Base-by-base conservation (phyloP, 2,113 vertebrate species). In the Caloenas nicobarica region DNA sequence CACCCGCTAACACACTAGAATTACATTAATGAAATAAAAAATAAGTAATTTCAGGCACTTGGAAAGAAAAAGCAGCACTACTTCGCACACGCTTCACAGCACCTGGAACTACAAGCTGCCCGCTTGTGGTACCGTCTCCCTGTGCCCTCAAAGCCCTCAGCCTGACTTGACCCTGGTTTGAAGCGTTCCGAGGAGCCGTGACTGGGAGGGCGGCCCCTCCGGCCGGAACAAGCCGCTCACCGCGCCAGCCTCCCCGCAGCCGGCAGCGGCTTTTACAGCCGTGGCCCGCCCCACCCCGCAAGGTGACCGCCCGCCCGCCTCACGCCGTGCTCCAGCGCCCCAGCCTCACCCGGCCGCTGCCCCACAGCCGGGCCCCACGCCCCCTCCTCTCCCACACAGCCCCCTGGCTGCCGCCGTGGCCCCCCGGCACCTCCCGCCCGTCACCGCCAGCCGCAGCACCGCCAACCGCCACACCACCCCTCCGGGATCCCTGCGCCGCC, bases 21-120 rank as follows among this genome's bases (percentile, higher is more conserved):
- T 15, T 16, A 25, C 17, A 1, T 13, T 22, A 13, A 61, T 33
- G 5, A 54, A 53, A 11, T 9, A 6, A 40, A 22, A 29, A 42
- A 31, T 1, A 4, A 12, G 19, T 4, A 8, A 6, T 3, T 33
- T 24, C 5, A 17, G 3, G 0, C 29, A 11, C 14, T 17, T 5
- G 28, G 16, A 26, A 50, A 40, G 24, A 25, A 81, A 61, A 58
- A 4, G 0, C 17, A 16, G 62, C 62, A 38, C 4, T 3, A 2
- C 4, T 44, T 54, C 53, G 3, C 50, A 18, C 34, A 14, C 2
- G 2, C 28, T 14, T 8, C 40, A 2, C 61, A 5, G 33, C 76
- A 6, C 64, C 57, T 13, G n/a, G 11, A 53, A 48, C 70, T 4
- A 54, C 38, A 1, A 1, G 25, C 70, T 7, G 33, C 36, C 46